A percentile compares a stretch with the other conserved stretches of the same genome.
phyloP scores from a whole-genome alignment of 2,888 invertebrate species.

The Dichetophora obliterata region DNA sequence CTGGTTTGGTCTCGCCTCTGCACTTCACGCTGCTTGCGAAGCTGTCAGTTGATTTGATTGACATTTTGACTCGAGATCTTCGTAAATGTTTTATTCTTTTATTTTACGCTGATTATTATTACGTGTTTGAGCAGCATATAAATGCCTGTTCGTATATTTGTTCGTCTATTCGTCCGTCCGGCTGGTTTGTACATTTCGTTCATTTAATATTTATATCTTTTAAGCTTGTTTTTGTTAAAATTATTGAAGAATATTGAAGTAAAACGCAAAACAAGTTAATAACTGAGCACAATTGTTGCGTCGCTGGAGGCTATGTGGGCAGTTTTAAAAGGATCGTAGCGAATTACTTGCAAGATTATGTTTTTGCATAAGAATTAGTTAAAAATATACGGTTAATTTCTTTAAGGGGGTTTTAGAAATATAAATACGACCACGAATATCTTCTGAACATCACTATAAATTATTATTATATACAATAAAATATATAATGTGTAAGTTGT shows the following conservation, averaged over 20 bases:
- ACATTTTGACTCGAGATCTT: constrained; percentile 66
- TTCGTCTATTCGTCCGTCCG: not conserved
- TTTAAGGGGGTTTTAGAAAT: too few species aligned
- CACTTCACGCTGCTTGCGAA: constrained; percentile 56
- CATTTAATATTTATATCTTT: constrained; percentile 21
- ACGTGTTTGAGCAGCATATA: constrained; percentile 45
- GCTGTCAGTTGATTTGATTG: constrained; percentile 67
- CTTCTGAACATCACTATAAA: too few species aligned
- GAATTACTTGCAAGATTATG: too few species aligned
- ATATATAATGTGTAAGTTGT: too few species aligned
- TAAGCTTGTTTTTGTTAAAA: not conserved
- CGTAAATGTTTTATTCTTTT: constrained; percentile 56
- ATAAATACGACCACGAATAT: too few species aligned
- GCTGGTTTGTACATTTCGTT: not conserved
- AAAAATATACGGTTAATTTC: too few species aligned
- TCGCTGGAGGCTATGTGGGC: too few species aligned
- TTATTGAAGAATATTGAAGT: not conserved
- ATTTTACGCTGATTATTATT: constrained; percentile 54
- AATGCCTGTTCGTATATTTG: not conserved
- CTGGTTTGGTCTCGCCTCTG: constrained; percentile 24
- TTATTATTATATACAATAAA: too few species aligned
- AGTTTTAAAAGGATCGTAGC: too few species aligned
- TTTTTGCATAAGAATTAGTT: too few species aligned
- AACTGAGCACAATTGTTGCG: not conserved
- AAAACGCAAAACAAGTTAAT: not conserved